Base-by-base conservation (phyloP, 2,888 invertebrate species). In the Piscicola geometra region DNA sequence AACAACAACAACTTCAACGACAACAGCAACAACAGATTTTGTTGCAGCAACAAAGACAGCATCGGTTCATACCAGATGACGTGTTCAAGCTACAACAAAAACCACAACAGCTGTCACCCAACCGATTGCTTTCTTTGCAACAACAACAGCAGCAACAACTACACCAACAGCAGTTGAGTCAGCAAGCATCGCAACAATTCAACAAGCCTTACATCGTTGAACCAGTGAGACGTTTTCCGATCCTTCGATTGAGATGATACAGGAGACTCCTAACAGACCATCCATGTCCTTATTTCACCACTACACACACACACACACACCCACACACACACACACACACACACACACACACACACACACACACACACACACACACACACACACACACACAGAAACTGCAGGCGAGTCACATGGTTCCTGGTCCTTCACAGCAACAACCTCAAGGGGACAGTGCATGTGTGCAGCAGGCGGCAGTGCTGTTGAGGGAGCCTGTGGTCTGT, bases 141-240 rank as follows among this genome's bases (percentile, higher is more conserved):
- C 60, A 56, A 56, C 60, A 56, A 56, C n/a, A 18, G 25, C n/a
- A 25, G 5, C 60, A 56, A 56, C 5, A 56, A 56, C 60, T 18
- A 21, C 60, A 56, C 5, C 41, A 41, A 41, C 60, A 56, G n/a
- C 60, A 56, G n/a, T 5, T n/a, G 25, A 25, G n/a, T n/a, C 60
- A 56, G 25, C 60, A 56, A 56, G n/a, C n/a, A n/a, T n/a, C n/a
- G n/a, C 41, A 41, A 41, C 60, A 56, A 25, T 56, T 56, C 60
- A 56, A 21, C 60, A 56, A 56, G n/a, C 60, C 60, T 21, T 56
- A 56, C 60, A 25, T 56, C 60, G n/a, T 25, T 3, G 25, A 56
- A 9, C 5, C 60, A 5, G 60, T 56, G n/a, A 56, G 60, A 41
- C 5, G 15, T 15, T 41, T 9, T 41, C 41, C 15, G 41, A 15